These are phyloP conservation scores for Centrocercus urophasianus DNA, from an alignment of 2,113 vertebrate genomes.

Conservation along the genomic window DNA sequence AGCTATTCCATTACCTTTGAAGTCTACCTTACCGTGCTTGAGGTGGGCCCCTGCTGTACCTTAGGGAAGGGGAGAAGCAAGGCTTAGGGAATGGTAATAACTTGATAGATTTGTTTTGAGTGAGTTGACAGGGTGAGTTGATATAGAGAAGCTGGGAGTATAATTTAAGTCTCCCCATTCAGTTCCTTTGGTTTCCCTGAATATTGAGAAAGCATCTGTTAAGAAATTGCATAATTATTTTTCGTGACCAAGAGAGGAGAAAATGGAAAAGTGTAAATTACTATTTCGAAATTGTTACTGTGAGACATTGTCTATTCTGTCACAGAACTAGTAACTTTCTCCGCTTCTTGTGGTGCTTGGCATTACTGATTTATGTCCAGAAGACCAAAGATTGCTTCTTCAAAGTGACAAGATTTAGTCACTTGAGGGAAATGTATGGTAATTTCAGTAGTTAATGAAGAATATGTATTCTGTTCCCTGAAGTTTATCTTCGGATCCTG, in stretches of 20 bases:
- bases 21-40: not conserved
- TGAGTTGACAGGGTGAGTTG: conserved; percentile 23
- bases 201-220: conserved; percentile 33
- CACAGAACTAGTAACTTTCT: conserved; percentile 33
- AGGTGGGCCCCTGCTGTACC: not conserved
- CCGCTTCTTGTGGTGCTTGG: conserved; percentile 1
- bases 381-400: conserved; percentile 55
- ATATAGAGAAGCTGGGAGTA: conserved; percentile 37
- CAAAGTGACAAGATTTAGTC: conserved; percentile 51
- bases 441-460: conserved; percentile 52
- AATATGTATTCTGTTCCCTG: not conserved
- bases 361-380: conserved; percentile 50
- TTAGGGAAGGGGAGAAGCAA: not conserved
- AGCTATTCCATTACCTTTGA: not conserved
- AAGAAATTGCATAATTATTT: conserved; percentile 68
- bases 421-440: conserved; percentile 42
- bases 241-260: conserved; percentile 17
- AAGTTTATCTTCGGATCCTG: not conserved
- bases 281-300: conserved; percentile 28
- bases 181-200: not conserved
- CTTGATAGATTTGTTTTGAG: conserved; percentile 46
- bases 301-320: conserved; percentile 46
- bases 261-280: conserved; percentile 52
- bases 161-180: conserved; percentile 33
- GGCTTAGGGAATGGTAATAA: not conserved